Base-by-base conservation (phyloP, 37 sponge, comb jelly and placozoan genomes). In the Ianthella basta region DNA sequence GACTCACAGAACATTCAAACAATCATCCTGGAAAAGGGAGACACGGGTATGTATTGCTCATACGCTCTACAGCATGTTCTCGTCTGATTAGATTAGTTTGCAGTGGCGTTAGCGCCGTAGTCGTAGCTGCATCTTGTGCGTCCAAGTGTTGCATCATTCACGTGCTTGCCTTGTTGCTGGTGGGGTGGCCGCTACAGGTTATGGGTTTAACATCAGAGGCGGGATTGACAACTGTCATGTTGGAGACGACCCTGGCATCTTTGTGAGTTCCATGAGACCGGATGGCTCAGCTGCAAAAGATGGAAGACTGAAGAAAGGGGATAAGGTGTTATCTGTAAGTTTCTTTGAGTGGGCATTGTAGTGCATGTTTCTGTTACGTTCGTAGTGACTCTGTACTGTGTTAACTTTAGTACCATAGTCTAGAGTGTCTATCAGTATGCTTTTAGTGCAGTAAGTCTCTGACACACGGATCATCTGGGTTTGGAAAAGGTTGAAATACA, bases 121-220 rank as follows among this genome's bases (percentile, higher is more conserved):
- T 10, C 61, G 13, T 23, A 65, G 6, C 50, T 44, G 50, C 50
- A 10, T 10, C 50, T 3, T 8, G 3, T 3, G 50, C 50, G 50
- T 44, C 50, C 6, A 44, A 44, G 50, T 44, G 8, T 44, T 44
- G 50, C 50, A 44, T 44, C 50, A 44, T 44, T n/a, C 50, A 44
- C 50, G 50, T 44, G 50, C 6, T 44, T 44, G 6, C 3, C 50
- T n/a, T n/a, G n/a, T n/a, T n/a, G n/a, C n/a, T n/a, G n/a, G n/a
- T 44, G 50, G 50, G 50, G 3, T 44, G 3, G 50, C n/a, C n/a
- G n/a, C 37, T 68, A 18, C 54, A 95, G 96, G 96, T 27, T 82
- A 92, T 16, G 96, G 96, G 5, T 92, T 95, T 75, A 92, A 92
- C 69, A 95, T 95, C 25, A 74, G 96, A 63, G 96, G 96, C 29